phyloP scores from a whole-genome alignment of 2,113 vertebrate genomes.

The Myotis davidii region DNA sequence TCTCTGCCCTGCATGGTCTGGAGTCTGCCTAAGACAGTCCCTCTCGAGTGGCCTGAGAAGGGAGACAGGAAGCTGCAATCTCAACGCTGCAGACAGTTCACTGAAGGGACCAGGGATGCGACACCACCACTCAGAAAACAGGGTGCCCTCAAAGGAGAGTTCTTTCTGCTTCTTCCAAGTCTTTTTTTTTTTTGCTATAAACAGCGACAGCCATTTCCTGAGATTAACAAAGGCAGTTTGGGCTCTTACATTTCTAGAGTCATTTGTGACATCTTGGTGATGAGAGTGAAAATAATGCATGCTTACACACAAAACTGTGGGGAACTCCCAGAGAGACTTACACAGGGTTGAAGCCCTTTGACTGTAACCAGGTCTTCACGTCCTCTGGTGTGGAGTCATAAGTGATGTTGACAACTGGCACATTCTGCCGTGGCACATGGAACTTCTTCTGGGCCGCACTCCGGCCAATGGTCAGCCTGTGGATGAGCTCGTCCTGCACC shows the following conservation, averaged over 20 bases:
- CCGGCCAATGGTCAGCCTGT: conserved; percentile 94
- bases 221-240: not conserved
- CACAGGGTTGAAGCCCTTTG: conserved; percentile 96
- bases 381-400: conserved; percentile 92
- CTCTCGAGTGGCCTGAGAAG: not conserved
- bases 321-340: conserved; percentile 83
- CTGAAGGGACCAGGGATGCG: not conserved
- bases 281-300: not conserved
- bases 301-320: rapidly evolving
- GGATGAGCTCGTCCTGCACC: conserved; percentile 95
- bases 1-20: not conserved
- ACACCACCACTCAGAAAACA: not conserved
- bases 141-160: not conserved
- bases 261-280: not conserved
- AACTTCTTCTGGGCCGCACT: conserved; percentile 93
- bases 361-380: conserved; percentile 92
- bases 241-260: not conserved
- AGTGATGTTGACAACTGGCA: conserved; percentile 87
- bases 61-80: not conserved
- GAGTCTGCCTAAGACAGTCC: not conserved
- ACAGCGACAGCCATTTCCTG: not conserved
- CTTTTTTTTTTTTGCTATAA: not conserved
- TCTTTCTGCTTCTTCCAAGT: not conserved
- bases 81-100: not conserved
- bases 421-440: conserved; percentile 85